Percentiles rank a stretch among this genome's conserved stretches.
phyloP scores from a whole-genome alignment of 2,888 invertebrate genomes.

The Trichogramma evanescens region DNA sequence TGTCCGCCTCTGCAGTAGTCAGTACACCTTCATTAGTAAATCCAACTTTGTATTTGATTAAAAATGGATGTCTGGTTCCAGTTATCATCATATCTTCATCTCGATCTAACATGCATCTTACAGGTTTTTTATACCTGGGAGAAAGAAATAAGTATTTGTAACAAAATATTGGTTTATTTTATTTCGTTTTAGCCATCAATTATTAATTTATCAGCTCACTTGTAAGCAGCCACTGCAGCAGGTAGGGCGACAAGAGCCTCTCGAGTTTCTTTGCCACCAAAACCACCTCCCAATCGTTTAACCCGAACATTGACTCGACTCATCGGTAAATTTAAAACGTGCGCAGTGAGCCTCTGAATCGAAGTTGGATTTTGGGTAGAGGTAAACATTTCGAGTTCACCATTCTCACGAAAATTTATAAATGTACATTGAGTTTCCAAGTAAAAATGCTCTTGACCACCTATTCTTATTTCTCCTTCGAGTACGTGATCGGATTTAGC shows the following conservation, averaged over 20 bases:
- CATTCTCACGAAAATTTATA: conserved; percentile 61
- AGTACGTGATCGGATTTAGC: conserved; percentile 60
- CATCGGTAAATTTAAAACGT: conserved; percentile 64
- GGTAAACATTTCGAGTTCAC: conserved; percentile 75
- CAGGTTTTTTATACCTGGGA: conserved; percentile 61
- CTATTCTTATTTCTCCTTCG: conserved; percentile 68
- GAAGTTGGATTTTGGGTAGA: conserved; percentile 76
- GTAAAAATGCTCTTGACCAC: conserved; percentile 94
- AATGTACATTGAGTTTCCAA: conserved; percentile 73
- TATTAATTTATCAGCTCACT: conserved; percentile 37
- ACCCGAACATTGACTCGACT: conserved; percentile 67
- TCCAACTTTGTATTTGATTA: conserved; percentile 73
- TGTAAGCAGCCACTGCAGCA: conserved; percentile 69
- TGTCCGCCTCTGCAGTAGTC: conserved; percentile 60
- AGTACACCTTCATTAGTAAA: conserved; percentile 68
- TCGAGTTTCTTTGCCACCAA: conserved; percentile 89
- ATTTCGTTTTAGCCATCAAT: background rate
- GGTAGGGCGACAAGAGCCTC: conserved; percentile 61
- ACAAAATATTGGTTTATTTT: background rate
- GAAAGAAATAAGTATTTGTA: background rate
- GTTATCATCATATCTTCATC: conserved; percentile 87
- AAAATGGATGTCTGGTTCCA: conserved; percentile 81
- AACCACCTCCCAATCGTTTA: conserved; percentile 85
- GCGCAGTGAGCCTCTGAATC: conserved; percentile 61
- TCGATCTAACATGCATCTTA: conserved; percentile 78